phyloP scores from a whole-genome alignment of 1,140 invertebrate genomes.

The Leptinotarsa defecta region DNA sequence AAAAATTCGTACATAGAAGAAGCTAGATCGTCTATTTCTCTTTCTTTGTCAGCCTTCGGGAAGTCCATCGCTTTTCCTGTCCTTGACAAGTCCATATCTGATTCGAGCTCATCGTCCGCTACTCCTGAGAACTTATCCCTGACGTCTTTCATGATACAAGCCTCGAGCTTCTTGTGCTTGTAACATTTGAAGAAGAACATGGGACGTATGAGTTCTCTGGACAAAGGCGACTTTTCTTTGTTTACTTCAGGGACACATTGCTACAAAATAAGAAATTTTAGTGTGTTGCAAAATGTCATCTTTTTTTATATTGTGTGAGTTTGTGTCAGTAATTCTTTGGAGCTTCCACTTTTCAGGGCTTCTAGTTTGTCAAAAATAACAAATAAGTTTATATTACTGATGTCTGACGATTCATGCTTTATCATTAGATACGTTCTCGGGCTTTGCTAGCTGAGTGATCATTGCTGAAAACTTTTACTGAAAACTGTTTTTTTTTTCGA shows the following conservation, averaged over 20 bases:
- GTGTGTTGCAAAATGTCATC: too few relatives aligned
- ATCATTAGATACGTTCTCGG: too few relatives aligned
- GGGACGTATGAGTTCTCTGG: constrained; percentile 65
- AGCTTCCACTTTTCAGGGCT: too few relatives aligned
- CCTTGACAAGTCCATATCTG: constrained; percentile 61
- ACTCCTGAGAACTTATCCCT: constrained; percentile 62
- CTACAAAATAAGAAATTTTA: constrained; percentile 47
- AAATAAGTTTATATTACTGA: too few relatives aligned
- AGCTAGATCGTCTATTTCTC: constrained; percentile 61
- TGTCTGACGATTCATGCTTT: too few relatives aligned
- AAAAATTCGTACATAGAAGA: constrained; percentile 64
- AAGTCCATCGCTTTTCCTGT: constrained; percentile 49
- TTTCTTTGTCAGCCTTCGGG: constrained; percentile 43
- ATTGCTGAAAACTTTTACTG: too few relatives aligned
- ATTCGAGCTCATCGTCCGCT: constrained; percentile 61
- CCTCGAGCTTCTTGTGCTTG: constrained; percentile 72
- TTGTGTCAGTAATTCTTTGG: too few relatives aligned
- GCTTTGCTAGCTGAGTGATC: too few relatives aligned
- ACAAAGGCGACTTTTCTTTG: constrained; percentile 63
- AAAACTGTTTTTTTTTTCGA: too few relatives aligned
- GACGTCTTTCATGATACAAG: constrained; percentile 71
- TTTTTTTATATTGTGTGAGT: too few relatives aligned
- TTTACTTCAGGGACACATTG: constrained; percentile 69
- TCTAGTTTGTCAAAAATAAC: too few relatives aligned
- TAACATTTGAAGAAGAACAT: constrained; percentile 74